phyloP scores from a whole-genome alignment of 2,797 vertebrate species.

The Ceyx erithaca region DNA sequence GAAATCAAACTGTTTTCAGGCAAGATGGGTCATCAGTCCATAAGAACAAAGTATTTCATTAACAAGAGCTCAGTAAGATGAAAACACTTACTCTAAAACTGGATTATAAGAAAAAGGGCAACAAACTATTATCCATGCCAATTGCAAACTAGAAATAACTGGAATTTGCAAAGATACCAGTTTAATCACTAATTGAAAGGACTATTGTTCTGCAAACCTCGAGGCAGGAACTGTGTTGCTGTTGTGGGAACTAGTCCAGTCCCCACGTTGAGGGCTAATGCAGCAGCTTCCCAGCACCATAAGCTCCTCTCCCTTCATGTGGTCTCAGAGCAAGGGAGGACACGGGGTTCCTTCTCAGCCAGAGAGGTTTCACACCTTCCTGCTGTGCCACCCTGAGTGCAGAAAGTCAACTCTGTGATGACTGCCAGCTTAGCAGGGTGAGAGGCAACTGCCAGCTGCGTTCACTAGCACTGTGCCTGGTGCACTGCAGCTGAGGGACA shows the following conservation, averaged over 20 bases:
- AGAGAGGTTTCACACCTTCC: neutral
- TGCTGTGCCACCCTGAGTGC: neutral
- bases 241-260: neutral
- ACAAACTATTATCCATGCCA: neutral
- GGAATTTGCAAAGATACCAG: neutral
- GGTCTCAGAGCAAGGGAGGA: accelerated
- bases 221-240: neutral
- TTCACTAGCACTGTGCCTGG: neutral
- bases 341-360: accelerated
- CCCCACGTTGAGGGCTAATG: neutral
- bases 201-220: neutral
- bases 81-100: neutral
- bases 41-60: neutral
- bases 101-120: neutral
- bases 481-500: accelerated
- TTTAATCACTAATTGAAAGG: neutral
- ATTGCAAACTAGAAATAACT: neutral
- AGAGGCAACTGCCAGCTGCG: neutral
- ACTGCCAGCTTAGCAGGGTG: neutral
- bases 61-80: neutral
- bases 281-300: neutral
- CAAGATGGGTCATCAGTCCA: neutral
- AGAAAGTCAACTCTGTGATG: neutral
- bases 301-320: accelerated
- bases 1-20: slow-evolving; percentile 1